phyloP scores from a whole-genome alignment of 2,113 vertebrate species.

The Alexandromys fortis region DNA sequence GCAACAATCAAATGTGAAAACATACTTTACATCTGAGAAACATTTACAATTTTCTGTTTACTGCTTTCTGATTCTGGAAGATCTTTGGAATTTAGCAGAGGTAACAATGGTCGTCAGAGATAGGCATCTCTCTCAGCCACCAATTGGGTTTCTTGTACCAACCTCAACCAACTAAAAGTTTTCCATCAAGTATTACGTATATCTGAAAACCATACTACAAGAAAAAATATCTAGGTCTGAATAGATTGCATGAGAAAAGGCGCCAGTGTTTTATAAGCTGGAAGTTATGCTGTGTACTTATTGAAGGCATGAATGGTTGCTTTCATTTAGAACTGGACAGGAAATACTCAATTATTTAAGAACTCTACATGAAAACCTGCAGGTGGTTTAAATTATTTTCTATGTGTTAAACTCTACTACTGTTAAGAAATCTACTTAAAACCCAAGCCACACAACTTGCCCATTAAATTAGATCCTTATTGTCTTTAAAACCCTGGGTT shows the following conservation, averaged over 20 bases:
- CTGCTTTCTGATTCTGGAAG: conserved; percentile 28
- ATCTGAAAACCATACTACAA: conserved; percentile 30
- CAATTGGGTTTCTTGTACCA: background rate
- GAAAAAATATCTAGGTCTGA: conserved; percentile 41
- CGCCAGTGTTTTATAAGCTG: conserved; percentile 47
- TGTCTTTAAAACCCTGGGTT: conserved; percentile 51
- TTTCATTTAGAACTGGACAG: conserved; percentile 58
- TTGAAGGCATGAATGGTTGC: conserved; percentile 21
- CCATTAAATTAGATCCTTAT: conserved; percentile 53
- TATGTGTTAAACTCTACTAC: conserved; percentile 31
- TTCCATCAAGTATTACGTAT: conserved; percentile 36
- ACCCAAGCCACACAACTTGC: conserved; percentile 27
- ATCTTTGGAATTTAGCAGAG: conserved; percentile 25
- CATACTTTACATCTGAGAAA: background rate
- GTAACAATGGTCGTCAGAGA: conserved; percentile 10
- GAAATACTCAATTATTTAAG: conserved; percentile 65
- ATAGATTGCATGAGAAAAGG: conserved; percentile 32
- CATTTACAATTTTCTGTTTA: background rate
- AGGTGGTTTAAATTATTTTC: conserved; percentile 65
- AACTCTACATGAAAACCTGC: conserved; percentile 48
- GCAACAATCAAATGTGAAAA: background rate
- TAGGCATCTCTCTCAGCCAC: background rate
- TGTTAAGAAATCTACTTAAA: conserved; percentile 67
- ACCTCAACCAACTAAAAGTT: conserved; percentile 9
- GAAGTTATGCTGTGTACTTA: conserved; percentile 39